These are phyloP conservation scores for Nebria salina DNA, from an alignment of 2,888 invertebrate species.

Conservation along the genomic window DNA sequence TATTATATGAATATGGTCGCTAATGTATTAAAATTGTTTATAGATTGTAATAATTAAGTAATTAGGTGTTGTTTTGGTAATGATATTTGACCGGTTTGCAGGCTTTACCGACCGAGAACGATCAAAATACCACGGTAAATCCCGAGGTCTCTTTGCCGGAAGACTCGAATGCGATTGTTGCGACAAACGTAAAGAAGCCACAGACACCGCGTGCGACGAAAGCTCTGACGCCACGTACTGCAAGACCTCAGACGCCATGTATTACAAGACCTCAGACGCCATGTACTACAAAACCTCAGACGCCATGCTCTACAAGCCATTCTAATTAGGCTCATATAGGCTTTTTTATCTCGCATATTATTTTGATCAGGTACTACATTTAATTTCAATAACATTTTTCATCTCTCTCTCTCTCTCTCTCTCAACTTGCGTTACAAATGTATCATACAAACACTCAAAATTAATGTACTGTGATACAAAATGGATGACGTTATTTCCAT, in stretches of 20 bases:
- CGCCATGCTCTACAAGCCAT: not conserved
- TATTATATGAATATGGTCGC: not conserved
- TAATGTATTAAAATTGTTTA: not conserved
- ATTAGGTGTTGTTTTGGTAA: not conserved
- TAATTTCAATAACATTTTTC: not conserved
- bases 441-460: no score
- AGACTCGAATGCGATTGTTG: conserved; percentile 10
- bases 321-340: not conserved
- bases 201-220: not conserved
- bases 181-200: not conserved
- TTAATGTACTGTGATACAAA: not conserved
- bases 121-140: conserved; percentile 14
- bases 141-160: conserved; percentile 29
- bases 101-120: conserved; percentile 30
- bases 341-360: not conserved
- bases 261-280: not conserved
- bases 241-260: not conserved
- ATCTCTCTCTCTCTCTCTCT: not conserved
- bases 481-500: not conserved
- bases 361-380: not conserved
- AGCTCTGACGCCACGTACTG: not conserved
- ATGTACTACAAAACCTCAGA: not conserved
- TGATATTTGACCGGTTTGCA: conserved; percentile 5
- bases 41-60: not conserved
- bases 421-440: not conserved